Evolutionary conservation across 2,113 vertebrate genomes (phyloP).

Genomic region (Phrynocephalus versicolor): DNA sequence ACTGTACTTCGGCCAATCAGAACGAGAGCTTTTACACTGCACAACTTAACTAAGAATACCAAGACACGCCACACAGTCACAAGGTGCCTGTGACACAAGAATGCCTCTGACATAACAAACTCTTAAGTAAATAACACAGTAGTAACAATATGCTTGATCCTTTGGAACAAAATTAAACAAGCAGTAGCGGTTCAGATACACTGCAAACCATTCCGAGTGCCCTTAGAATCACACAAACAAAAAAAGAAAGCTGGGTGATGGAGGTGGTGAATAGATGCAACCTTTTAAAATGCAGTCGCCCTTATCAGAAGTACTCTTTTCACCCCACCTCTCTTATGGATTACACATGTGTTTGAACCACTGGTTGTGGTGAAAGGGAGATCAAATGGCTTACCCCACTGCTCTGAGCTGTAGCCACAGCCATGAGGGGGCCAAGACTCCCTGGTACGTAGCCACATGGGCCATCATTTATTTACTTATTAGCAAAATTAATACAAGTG

Average conservation of each 20-base stretch:
- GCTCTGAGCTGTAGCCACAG: background rate
- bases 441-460: background rate
- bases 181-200: background rate
- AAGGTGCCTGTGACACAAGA: slow-evolving; percentile 47
- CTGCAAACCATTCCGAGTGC: background rate
- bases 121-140: background rate
- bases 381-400: background rate
- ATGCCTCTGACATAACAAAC: background rate
- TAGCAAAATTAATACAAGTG: no score
- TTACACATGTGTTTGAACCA: background rate
- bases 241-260: background rate
- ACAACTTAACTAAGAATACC: slow-evolving; percentile 34
- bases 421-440: background rate
- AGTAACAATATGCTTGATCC: background rate
- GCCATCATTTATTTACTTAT: background rate
- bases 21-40: slow-evolving; percentile 39
- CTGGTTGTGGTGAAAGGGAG: background rate
- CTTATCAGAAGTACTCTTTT: background rate
- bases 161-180: background rate
- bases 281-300: background rate
- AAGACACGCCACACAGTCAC: slow-evolving; percentile 57
- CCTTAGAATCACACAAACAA: background rate
- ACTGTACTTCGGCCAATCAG: slow-evolving; percentile 56
- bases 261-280: accelerated
- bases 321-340: no score